These are phyloP conservation scores for Cyanoderma ruficeps DNA, from an alignment of 2,113 vertebrate species.

Conservation along the genomic window DNA sequence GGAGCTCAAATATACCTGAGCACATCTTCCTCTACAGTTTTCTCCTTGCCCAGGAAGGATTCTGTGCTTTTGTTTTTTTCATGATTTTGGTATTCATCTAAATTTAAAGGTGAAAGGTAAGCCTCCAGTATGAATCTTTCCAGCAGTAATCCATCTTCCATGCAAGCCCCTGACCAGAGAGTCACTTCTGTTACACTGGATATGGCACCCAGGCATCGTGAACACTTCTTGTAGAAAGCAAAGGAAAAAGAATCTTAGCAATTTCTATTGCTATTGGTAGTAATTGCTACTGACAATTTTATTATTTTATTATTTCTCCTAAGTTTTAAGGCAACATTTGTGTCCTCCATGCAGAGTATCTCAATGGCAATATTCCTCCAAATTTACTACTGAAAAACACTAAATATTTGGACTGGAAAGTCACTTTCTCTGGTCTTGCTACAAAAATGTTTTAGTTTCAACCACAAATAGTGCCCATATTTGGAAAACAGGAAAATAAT, in stretches of 20 bases:
- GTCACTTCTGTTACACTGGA: background rate
- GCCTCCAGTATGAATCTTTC: background rate
- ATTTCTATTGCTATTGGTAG: background rate
- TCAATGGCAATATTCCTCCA: background rate
- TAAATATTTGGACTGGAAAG: background rate
- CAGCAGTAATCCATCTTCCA: background rate
- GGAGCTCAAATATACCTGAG: background rate
- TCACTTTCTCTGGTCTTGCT: background rate
- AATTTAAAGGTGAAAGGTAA: background rate
- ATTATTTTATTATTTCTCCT: background rate
- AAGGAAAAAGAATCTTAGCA: background rate
- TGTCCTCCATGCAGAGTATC: background rate
- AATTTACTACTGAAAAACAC: background rate
- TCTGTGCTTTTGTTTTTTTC: background rate
- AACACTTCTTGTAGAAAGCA: background rate
- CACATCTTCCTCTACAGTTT: background rate
- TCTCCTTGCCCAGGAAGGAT: background rate
- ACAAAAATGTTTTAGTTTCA: background rate
- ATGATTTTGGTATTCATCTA: background rate
- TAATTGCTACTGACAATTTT: background rate
- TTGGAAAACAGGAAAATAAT: background rate
- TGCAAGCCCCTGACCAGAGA: background rate
- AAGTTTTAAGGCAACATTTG: background rate
- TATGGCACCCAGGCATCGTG: background rate
- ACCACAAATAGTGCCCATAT: background rate